Conservation (phyloP, 2,797 vertebrate species). For the Erethizon dorsatum region DNA sequence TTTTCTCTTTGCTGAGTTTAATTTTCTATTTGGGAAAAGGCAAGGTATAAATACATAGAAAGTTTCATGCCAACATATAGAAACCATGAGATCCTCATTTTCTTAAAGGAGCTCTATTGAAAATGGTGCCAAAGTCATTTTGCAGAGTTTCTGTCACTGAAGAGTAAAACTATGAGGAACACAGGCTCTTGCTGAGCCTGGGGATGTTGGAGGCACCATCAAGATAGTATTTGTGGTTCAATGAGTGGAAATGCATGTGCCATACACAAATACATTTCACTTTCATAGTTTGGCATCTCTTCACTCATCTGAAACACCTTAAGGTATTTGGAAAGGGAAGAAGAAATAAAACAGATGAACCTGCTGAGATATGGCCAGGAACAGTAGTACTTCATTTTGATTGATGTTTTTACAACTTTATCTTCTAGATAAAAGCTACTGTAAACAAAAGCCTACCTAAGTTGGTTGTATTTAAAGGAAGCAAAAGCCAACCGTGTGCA, state of each 20-base stretch:
- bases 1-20: neutral
- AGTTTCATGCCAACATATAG: neutral
- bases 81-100: neutral
- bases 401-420: constrained; percentile 84
- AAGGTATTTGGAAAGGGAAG: constrained; percentile 80
- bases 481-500: constrained; percentile 50
- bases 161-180: neutral
- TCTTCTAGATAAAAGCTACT: constrained; percentile 82
- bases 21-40: constrained; percentile 6
- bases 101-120: neutral
- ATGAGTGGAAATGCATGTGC: neutral
- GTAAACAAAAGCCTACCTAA: constrained; percentile 82
- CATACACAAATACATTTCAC: constrained; percentile 50
- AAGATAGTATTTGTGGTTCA: constrained; percentile 18
- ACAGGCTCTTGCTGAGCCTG: neutral
- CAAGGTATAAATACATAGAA: constrained; percentile 1
- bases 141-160: neutral
- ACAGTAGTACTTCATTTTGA: constrained; percentile 78
- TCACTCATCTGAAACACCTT: constrained; percentile 82
- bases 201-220: fast-evolving
- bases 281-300: constrained; percentile 65
- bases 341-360: constrained; percentile 82
- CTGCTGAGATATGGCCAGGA: constrained; percentile 78
- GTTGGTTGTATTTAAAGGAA: constrained; percentile 77
- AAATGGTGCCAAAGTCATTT: neutral